Evolutionary conservation across 2,888 invertebrate genomes (phyloP), one percentile per base, ranked within the genome.

Genomic region (Argyra leucocephala): DNA sequence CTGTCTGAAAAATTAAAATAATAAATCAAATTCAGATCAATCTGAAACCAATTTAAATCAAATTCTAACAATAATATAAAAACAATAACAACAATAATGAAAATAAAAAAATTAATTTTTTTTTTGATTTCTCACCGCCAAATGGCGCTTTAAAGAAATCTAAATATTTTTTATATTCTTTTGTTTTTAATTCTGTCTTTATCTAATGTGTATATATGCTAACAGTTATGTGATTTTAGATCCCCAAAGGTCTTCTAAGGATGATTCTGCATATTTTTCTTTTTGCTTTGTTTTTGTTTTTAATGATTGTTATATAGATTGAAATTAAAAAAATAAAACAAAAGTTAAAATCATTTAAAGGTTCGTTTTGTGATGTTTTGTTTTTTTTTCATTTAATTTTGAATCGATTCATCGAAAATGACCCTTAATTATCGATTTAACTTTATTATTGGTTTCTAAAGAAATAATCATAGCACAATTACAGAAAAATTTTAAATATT

Each of bases 381-480:
- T 37, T 37, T 37, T 15, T 37, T 15, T 24, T 62, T 62, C 1
- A 31, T 22, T n/a, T 26, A 9, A 37, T 37, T 26, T 23, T 15
- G 6, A 31, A 21, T 62, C 31, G 22, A 26, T 22, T 31, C 63
- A 70, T 67, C 63, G 67, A 71, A 73, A 72, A 71, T 73, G 74
- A 77, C 77, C 78, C 77, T 76, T 78, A 78, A 78, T 78, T 78
- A 78, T 78, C 78, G 77, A 78, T 78, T 78, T 78, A 78, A 76
- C 72, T 78, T 78, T 78, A 78, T 78, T 78, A 78, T 78, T 78
- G 76, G 78, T 77, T 78, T 76, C 77, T 75, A 74, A 70, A 69
- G 70, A 69, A 22, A 23, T 23, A 63, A 37, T n/a, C 23, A 48
- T 63, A n/a, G n/a, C 37, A 23, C 63, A 26, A 63, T 36, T 48